These are phyloP conservation scores for Uropsilus gracilis DNA, from an alignment of 2,113 vertebrate species.

Conservation along the genomic window DNA sequence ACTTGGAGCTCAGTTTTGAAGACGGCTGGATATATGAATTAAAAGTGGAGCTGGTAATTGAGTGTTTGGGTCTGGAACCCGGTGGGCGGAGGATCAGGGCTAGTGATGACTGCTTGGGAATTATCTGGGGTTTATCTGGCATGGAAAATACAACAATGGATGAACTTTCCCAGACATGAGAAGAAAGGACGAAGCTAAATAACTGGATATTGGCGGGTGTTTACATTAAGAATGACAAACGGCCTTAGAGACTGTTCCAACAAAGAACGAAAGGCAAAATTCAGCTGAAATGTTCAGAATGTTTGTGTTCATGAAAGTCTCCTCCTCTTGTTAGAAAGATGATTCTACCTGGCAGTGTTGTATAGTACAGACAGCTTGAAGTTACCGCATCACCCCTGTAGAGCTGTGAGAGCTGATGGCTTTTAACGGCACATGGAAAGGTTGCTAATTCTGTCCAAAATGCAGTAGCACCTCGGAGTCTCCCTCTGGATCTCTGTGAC, in stretches of 20 bases:
- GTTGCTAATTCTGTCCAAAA: conserved; percentile 11
- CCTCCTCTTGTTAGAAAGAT: conserved; percentile 10
- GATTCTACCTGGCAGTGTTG: not conserved
- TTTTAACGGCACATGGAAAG: not conserved
- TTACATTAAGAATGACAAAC: not conserved
- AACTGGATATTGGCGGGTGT: not conserved
- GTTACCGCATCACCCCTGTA: not conserved
- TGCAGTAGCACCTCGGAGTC: not conserved
- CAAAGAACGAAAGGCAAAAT: not conserved
- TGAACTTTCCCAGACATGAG: not conserved
- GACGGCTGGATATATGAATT: not conserved
- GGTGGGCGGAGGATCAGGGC: not conserved
- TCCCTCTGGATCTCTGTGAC: not conserved
- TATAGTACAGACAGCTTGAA: not conserved
- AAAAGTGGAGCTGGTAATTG: not conserved
- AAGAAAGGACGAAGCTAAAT: not conserved
- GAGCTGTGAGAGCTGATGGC: not conserved
- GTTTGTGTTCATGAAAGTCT: not conserved
- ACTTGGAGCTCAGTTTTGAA: not conserved
- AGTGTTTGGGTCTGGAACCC: not conserved
- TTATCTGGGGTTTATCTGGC: not conserved
- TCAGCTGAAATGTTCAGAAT: not conserved
- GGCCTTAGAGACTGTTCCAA: not conserved
- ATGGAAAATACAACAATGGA: not conserved
- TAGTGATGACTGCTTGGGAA: not conserved